Evolutionary conservation across 2,113 vertebrate species (phyloP), one percentile per base, ranked within the genome.

Genomic region (Rhea pennata): DNA sequence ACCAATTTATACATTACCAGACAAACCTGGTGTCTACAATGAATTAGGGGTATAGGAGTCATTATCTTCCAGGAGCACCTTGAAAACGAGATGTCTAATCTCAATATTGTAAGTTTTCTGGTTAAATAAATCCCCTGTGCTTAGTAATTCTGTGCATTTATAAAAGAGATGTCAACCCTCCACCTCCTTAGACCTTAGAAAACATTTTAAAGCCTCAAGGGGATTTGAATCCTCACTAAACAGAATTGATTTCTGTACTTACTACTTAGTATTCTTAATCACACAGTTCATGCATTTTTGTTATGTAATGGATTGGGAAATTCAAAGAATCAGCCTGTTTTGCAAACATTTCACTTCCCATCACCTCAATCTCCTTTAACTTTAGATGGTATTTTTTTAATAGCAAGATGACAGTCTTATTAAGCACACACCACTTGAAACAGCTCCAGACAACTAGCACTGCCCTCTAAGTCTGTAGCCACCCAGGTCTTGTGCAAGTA

Each of bases 61-160:
- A 98, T 97, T 98, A 98, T 98, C 97, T 98, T 96, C 92, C 82
- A 90, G 36, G 80, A 98, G 95, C 98, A 98, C 98, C 97, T 98
- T 98, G 97, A 97, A 97, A 98, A 97, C 7, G 87, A 97, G 97
- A 98, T 97, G 95, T 94, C 97, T 98, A 97, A 98, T 98, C 98
- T 98, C 97, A 97, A 97, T 97, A 97, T 98, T 97, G 97, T 97
- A 97, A 97, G 92, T 97, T 98, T 97, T 91, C 61, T 54, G 86
- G 95, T 98, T 98, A 98, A 98, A 97, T 98, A 98, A 98, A 98
- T 98, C 87, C 97, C 88, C 84, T 90, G 94, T 92, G 87, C 92
- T 97, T 93, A 95, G 90, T 92, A 96, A 91, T 97, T 97, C 88
- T 87, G 62, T 56, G 36, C 96, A 96, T 94, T 95, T 97, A 96